phyloP scores from a whole-genome alignment of 2,797 vertebrate genomes.

The Eurystomus glaucurus region DNA sequence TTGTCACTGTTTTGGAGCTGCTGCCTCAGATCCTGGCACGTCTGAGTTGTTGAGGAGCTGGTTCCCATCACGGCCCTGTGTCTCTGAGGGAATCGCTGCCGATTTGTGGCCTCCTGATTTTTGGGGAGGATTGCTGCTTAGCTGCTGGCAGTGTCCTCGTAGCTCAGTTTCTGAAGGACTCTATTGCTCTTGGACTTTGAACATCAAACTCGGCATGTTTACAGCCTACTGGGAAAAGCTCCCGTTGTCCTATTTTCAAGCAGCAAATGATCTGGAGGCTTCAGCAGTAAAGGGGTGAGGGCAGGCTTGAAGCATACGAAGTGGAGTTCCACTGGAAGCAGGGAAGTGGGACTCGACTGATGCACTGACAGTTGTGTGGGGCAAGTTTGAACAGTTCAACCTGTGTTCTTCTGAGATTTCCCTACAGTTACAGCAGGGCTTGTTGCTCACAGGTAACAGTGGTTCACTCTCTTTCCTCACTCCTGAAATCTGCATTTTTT shows the following conservation, averaged over 20 bases:
- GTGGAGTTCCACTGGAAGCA: not conserved
- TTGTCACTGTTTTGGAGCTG: constrained; percentile 10
- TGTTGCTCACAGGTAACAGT: not conserved
- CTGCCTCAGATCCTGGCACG: not conserved
- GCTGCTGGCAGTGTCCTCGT: not conserved
- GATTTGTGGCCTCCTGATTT: not conserved
- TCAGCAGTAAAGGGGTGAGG: not conserved
- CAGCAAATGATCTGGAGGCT: not conserved
- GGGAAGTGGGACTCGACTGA: not conserved
- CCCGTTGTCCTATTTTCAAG: not conserved
- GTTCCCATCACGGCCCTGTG: not conserved
- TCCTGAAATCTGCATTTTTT: not conserved
- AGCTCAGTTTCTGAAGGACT: not conserved
- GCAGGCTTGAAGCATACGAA: not conserved
- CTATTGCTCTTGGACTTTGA: constrained; percentile 11
- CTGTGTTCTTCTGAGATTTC: not conserved
- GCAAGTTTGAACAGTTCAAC: not conserved
- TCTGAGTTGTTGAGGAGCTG: not conserved
- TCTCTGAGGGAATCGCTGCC: not conserved
- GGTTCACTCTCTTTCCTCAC: not conserved
- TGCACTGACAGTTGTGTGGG: not conserved
- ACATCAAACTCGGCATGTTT: not conserved
- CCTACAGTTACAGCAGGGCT: not conserved
- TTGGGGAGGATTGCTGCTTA: not conserved
- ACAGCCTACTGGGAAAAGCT: not conserved